Evolutionary conservation across 2,888 invertebrate genomes (phyloP), one percentile per base, ranked within the genome.

Genomic region (Geophilus truncorum): DNA sequence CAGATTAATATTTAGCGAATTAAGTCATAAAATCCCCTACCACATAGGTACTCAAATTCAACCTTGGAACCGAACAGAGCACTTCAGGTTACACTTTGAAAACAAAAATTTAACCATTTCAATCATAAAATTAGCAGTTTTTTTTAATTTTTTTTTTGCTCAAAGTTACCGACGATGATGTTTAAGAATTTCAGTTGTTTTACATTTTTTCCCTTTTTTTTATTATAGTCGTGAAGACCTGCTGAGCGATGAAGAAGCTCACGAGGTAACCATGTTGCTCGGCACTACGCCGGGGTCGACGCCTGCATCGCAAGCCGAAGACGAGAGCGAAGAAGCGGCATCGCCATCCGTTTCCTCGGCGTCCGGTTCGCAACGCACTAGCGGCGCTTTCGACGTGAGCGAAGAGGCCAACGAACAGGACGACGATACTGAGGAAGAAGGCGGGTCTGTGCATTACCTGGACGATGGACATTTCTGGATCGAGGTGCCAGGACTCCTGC

Each of bases 401-500:
- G 83, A 83, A 36, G 85, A 85, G 82, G 89, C 89, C 77, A 89
- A 88, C 82, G 90, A 89, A 82, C 80, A 81, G 21, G 83, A 80
- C 30, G 82, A 79, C 18, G 57, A 25, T 4, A 81, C 78, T n/a
- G 80, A 80, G 18, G 82, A 81, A 23, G 78, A 76, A 40, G 80
- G 90, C 90, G 85, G 90, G 90, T 90, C 85, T 90, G 81, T 82
- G 75, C 82, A 84, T 77, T 95, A 94, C 87, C 94, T 94, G 85
- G 94, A 95, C 86, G 96, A 96, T 88, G 96, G 96, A 80, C 95
- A 96, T 88, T 96, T 95, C 87, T 96, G 95, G 92, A 94, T 95
- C 88, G 95, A 96, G 90, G 93, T 87, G 40, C 87, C 87, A 23
- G 88, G 88, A 18, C 82, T 89, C 51, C 81, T 93, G 81, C 92